Base-by-base conservation (phyloP, 2,888 invertebrate species). In the Melipona bicolor region DNA sequence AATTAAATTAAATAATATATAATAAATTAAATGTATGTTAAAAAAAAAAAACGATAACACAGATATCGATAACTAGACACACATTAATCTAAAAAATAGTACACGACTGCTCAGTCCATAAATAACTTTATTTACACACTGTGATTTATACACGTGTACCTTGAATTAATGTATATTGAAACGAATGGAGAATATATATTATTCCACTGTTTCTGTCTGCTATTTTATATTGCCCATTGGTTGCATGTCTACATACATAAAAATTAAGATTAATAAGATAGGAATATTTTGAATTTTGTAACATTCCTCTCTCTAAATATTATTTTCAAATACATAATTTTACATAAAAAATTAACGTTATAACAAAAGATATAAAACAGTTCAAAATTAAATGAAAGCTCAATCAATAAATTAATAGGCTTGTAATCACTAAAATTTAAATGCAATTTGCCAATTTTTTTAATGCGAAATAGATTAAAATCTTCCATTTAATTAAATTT, bases 101-200 rank as follows among this genome's bases (percentile, higher is more conserved):
- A 50, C 19, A 65, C 56, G 6, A 54, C 32, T 65, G n/a, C 71
- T 65, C 65, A 77, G n/a, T 4, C 49, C 0, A 32, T 49, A 61
- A 6, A 67, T 56, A 56, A 49, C 72, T 59, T 3, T 9, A 15
- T n/a, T 59, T 56, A 27, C 27, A 72, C 65, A 50, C 24, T 65
- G 32, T 72, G 64, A 72, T 77, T 77, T n/a, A 49, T 49, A 21
- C 21, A 24, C 49, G 77, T 65, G 64, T 77, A 77, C 71, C 64
- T 77, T 49, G 24, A 71, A 70, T 77, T 65, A 77, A 77, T 77
- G 52, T 67, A 65, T 52, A 59, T 79, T 68, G 43, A 62, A 50
- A 59, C 61, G 73, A 69, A 79, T 73, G 68, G 65, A 72, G 65
- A 67, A 78, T 73, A 72, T 56, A 59, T 78, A 56, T 78, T 78